phyloP scores from a whole-genome alignment of 1,140 invertebrate species.

The Sipha flava region DNA sequence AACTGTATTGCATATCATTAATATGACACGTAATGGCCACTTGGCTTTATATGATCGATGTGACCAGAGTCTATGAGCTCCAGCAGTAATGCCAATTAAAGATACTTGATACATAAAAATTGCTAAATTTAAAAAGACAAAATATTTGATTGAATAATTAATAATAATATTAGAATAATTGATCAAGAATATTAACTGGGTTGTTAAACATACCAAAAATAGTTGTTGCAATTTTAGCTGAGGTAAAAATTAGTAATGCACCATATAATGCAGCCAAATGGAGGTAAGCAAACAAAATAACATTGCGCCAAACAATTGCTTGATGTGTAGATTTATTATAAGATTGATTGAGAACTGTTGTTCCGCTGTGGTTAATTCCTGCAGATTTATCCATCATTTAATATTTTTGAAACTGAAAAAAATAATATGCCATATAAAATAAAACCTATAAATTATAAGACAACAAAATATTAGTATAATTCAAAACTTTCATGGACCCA shows the following conservation, averaged over 20 bases:
- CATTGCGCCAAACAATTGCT: conserved; percentile 80
- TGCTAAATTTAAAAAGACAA: conserved; percentile 17
- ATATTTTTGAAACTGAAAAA: background rate
- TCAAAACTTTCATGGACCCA: too few relatives aligned
- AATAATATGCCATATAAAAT: background rate
- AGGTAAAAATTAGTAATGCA: conserved; percentile 54
- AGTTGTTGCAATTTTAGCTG: conserved; percentile 53
- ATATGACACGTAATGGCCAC: conserved; percentile 68
- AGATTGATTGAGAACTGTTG: background rate
- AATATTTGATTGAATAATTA: too few relatives aligned
- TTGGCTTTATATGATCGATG: conserved; percentile 91
- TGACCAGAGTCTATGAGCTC: conserved; percentile 88
- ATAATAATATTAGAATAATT: background rate
- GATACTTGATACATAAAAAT: conserved; percentile 58
- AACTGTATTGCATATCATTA: conserved; percentile 51
- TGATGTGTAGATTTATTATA: background rate
- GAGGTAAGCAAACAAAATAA: conserved; percentile 68
- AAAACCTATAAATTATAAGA: background rate
- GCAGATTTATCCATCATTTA: background rate
- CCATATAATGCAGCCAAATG: conserved; percentile 62
- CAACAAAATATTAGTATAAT: too few relatives aligned
- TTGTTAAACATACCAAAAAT: conserved; percentile 58
- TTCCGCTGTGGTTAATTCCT: background rate
- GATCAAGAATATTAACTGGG: background rate
- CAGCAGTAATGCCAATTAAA: conserved; percentile 82